A percentile compares a stretch with the other conserved stretches of the same genome.
These are phyloP conservation scores for Notolepis coatsorum DNA, from an alignment of 2,797 vertebrate species.

Conservation along the genomic window DNA sequence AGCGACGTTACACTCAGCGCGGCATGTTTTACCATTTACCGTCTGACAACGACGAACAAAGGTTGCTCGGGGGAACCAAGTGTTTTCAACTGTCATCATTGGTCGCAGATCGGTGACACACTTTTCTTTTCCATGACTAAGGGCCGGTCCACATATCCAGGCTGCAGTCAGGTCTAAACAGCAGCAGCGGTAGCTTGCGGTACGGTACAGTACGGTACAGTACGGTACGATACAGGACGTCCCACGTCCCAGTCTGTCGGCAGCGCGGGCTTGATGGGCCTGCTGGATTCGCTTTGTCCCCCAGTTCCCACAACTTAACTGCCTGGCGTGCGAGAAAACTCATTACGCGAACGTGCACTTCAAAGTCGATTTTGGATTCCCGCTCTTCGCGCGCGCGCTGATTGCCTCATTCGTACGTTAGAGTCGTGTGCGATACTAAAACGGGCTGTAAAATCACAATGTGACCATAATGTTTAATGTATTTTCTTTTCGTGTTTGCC, in stretches of 20 bases:
- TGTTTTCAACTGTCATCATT: slow-evolving; percentile 29
- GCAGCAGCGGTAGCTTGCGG: too few species aligned
- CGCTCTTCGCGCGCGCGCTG: slow-evolving; percentile 46
- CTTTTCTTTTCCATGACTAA: slow-evolving; percentile 41
- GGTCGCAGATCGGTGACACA: slow-evolving; percentile 31
- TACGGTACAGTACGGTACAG: too few species aligned
- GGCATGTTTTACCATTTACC: slow-evolving; percentile 16
- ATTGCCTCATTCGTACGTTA: slow-evolving; percentile 76
- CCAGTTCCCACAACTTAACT: slow-evolving; percentile 64
- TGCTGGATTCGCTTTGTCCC: slow-evolving; percentile 53
- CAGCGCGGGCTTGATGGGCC: slow-evolving; percentile 47
- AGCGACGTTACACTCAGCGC: neutral
- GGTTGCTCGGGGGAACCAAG: slow-evolving; percentile 23
- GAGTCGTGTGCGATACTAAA: slow-evolving; percentile 76
- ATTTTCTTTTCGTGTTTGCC: slow-evolving; percentile 66
- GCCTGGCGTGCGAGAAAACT: slow-evolving; percentile 67
- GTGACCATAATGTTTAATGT: slow-evolving; percentile 72
- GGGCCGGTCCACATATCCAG: slow-evolving; percentile 13
- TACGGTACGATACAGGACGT: too few species aligned
- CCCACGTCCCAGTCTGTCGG: too few species aligned
- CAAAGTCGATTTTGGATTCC: slow-evolving; percentile 73
- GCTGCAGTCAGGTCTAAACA: slow-evolving; percentile 25
- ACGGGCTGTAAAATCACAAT: slow-evolving; percentile 77
- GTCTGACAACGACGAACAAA: slow-evolving; percentile 17
- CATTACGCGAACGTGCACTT: slow-evolving; percentile 68